phyloP scores from a whole-genome alignment of 1,140 invertebrate species.

The Thrips palmi region DNA sequence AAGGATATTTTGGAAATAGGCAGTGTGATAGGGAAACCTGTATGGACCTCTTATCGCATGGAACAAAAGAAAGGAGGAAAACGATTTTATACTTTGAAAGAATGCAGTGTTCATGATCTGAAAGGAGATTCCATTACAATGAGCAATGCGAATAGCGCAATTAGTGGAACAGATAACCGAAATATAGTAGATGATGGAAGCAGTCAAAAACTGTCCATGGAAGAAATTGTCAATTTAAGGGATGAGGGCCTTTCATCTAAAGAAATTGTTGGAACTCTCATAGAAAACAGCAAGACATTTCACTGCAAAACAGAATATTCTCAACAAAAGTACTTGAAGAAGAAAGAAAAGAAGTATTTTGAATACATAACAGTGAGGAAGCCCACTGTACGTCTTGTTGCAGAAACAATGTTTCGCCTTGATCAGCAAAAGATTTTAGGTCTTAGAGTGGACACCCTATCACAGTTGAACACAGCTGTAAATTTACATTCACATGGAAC shows the following conservation, averaged over 20 bases:
- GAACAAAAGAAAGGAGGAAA: slow-evolving; percentile 35
- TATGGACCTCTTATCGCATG: slow-evolving; percentile 65
- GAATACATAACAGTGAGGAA: slow-evolving; percentile 53
- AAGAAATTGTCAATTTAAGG: slow-evolving; percentile 61
- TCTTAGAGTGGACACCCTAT: slow-evolving; percentile 67
- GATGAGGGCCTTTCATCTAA: slow-evolving; percentile 53
- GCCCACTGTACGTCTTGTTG: slow-evolving; percentile 52
- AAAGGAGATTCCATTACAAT: slow-evolving; percentile 22
- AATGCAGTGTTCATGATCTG: slow-evolving; percentile 31
- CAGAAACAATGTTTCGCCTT: slow-evolving; percentile 59
- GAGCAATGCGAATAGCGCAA: slow-evolving; percentile 21
- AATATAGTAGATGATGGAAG: slow-evolving; percentile 62
- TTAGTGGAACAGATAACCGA: slow-evolving; percentile 60
- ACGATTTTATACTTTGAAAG: slow-evolving; percentile 33
- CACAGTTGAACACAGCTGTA: slow-evolving; percentile 63
- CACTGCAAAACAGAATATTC: slow-evolving; percentile 76
- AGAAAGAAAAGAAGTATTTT: slow-evolving; percentile 83
- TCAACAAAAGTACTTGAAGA: slow-evolving; percentile 85
- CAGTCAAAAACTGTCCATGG: slow-evolving; percentile 68
- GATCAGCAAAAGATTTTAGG: slow-evolving; percentile 58
- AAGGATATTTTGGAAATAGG: slow-evolving; percentile 50
- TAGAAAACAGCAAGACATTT: slow-evolving; percentile 79
- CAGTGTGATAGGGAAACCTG: slow-evolving; percentile 47
- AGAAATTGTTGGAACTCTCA: slow-evolving; percentile 68
- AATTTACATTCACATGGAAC: slow-evolving; percentile 61